Evolutionary conservation across 2,113 vertebrate genomes (phyloP).

Genomic region (Salvelinus namaycush): DNA sequence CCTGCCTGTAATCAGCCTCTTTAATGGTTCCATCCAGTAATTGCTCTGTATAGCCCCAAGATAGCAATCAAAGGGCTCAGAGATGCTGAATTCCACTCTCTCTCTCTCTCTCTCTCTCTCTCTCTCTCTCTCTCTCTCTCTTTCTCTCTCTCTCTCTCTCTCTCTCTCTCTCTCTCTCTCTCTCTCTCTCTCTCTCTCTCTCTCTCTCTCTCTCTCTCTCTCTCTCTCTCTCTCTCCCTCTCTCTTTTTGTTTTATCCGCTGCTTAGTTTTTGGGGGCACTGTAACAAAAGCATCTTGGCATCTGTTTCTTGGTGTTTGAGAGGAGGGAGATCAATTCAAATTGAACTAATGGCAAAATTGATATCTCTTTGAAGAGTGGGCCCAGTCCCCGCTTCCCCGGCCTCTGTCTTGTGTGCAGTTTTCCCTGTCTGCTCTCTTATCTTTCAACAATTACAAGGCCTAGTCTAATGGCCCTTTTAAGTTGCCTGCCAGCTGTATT

Average conservation of each 20-base stretch:
- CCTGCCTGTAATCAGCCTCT: slow-evolving; percentile 78
- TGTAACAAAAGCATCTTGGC: slow-evolving; percentile 65
- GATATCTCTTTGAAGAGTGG: slow-evolving; percentile 77
- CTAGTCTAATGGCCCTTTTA: slow-evolving; percentile 75
- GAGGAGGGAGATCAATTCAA: slow-evolving; percentile 66
- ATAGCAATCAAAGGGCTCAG: slow-evolving; percentile 86
- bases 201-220: slow-evolving; percentile 31
- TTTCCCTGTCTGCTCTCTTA: slow-evolving; percentile 69
- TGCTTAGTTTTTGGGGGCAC: slow-evolving; percentile 54
- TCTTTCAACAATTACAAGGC: slow-evolving; percentile 76
- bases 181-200: slow-evolving; percentile 49
- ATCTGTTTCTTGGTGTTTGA: slow-evolving; percentile 66
- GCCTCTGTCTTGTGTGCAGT: slow-evolving; percentile 63
- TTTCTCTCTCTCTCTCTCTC: background rate
- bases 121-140: background rate
- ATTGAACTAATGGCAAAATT: slow-evolving; percentile 77
- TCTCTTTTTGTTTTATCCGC: slow-evolving; percentile 38
- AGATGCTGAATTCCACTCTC: slow-evolving; percentile 67
- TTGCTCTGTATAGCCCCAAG: slow-evolving; percentile 81
- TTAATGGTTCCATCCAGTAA: slow-evolving; percentile 85
- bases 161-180: background rate
- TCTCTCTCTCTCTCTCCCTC: too few relatives aligned
- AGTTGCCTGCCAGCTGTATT: slow-evolving; percentile 74
- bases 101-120: slow-evolving; percentile 44
- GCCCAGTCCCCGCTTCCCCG: slow-evolving; percentile 13